These are phyloP conservation scores for Chionodraco myersi DNA, from an alignment of 2,113 vertebrate species.

Conservation along the genomic window DNA sequence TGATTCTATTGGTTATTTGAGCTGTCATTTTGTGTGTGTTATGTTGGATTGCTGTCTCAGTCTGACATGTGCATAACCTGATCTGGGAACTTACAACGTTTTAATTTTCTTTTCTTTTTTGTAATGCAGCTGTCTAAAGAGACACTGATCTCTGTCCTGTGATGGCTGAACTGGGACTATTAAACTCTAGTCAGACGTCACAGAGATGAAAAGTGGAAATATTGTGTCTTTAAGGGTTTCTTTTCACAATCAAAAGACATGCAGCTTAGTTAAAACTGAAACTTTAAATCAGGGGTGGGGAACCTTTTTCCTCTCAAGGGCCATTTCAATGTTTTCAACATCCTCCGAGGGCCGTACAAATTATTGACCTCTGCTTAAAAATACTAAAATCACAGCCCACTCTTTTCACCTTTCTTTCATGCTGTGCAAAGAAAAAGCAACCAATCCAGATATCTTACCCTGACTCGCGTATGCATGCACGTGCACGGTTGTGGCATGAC, in stretches of 20 bases:
- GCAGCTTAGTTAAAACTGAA: not conserved
- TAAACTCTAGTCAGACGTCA: conserved; percentile 40
- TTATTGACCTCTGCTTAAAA: too few relatives aligned
- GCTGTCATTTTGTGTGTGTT: not conserved
- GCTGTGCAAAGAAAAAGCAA: too few relatives aligned
- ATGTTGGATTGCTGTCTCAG: conserved; percentile 3
- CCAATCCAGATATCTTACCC: too few relatives aligned
- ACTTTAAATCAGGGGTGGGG: too few relatives aligned
- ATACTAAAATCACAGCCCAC: too few relatives aligned
- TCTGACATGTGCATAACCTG: conserved; percentile 2
- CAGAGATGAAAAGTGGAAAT: not conserved
- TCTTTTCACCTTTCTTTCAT: too few relatives aligned
- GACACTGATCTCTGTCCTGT: conserved; percentile 15
- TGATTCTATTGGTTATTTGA: not conserved
- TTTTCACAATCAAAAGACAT: not conserved
- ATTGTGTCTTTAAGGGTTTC: not conserved
- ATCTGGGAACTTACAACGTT: conserved; percentile 6
- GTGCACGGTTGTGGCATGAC: too few relatives aligned
- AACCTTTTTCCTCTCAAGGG: too few relatives aligned
- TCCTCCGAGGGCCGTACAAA: too few relatives aligned
- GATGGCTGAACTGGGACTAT: conserved; percentile 34
- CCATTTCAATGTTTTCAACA: too few relatives aligned
- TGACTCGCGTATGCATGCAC: too few relatives aligned
- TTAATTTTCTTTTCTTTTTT: not conserved
- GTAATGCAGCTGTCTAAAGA: conserved; percentile 2